Conservation (phyloP, 1,140 invertebrate genomes). For the Drosophila melanogaster region Release_6_plus_ISO1_MT NT_033779.5:18712001-18712500, state of each 20-base stretch:
- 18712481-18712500: slow-evolving; percentile 85
- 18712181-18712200: slow-evolving; percentile 86
- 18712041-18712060: slow-evolving; percentile 86
- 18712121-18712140: background rate
- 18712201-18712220: slow-evolving; percentile 86
- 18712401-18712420: slow-evolving; percentile 85
- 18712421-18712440: slow-evolving; percentile 84
- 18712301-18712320: slow-evolving; percentile 90
- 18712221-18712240: slow-evolving; percentile 85
- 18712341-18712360: slow-evolving; percentile 90
- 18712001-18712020: slow-evolving; percentile 84
- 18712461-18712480: slow-evolving; percentile 82
- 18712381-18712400: slow-evolving; percentile 87
- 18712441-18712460: slow-evolving; percentile 67
- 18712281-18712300: slow-evolving; percentile 86
- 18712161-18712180: background rate
- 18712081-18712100: slow-evolving; percentile 87
- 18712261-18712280: slow-evolving; percentile 86
- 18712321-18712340: slow-evolving; percentile 93
- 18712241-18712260: slow-evolving; percentile 88
- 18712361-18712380: slow-evolving; percentile 89
- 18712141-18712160: background rate
- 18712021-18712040: slow-evolving; percentile 87
- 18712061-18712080: slow-evolving; percentile 88
- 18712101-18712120: slow-evolving; percentile 86